phyloP scores from a whole-genome alignment of 2,888 invertebrate genomes.

The Lissocephala sabroskyi region DNA sequence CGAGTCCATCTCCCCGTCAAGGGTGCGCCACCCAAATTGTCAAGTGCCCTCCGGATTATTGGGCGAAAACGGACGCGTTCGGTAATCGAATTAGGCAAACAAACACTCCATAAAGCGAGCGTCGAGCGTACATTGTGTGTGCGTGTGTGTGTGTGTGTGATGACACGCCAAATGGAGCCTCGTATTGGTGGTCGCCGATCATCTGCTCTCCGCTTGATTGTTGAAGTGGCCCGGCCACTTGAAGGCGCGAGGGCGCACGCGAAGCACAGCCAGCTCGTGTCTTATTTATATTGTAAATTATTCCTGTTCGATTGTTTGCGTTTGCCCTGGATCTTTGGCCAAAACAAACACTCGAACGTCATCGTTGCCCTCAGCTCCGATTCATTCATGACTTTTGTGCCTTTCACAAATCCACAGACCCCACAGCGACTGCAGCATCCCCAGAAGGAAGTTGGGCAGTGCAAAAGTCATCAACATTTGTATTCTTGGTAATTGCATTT shows the following conservation, averaged over 20 bases:
- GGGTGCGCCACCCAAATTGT: conserved; percentile 62
- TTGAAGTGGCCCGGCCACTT: conserved; percentile 58
- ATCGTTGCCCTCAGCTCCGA: conserved; percentile 41
- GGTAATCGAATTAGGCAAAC: conserved; percentile 65
- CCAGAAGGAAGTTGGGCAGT: no score
- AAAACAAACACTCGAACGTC: conserved; percentile 57
- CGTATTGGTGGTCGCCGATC: conserved; percentile 55
- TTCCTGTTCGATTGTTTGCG: conserved; percentile 63
- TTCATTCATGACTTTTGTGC: conserved; percentile 58
- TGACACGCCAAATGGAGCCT: conserved; percentile 58
- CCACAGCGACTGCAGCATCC: conserved; percentile 2
- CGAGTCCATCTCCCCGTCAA: conserved; percentile 4
- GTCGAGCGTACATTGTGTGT: conserved; percentile 53
- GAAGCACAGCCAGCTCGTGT: conserved; percentile 34
- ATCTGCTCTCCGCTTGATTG: conserved; percentile 64
- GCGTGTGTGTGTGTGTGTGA: conserved; percentile 26
- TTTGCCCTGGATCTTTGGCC: conserved; percentile 60
- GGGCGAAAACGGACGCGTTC: conserved; percentile 57
- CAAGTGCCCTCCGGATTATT: conserved; percentile 59
- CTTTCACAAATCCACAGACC: conserved; percentile 41
- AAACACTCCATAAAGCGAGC: conserved; percentile 60
- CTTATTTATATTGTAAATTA: conserved; percentile 66
- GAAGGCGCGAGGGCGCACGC: conserved; percentile 59
- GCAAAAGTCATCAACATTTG: no score
- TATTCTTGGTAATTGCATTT: conserved; percentile 3